Evolutionary conservation across 2,113 vertebrate species (phyloP).

Genomic region (Plecturocebus donacophilus): DNA sequence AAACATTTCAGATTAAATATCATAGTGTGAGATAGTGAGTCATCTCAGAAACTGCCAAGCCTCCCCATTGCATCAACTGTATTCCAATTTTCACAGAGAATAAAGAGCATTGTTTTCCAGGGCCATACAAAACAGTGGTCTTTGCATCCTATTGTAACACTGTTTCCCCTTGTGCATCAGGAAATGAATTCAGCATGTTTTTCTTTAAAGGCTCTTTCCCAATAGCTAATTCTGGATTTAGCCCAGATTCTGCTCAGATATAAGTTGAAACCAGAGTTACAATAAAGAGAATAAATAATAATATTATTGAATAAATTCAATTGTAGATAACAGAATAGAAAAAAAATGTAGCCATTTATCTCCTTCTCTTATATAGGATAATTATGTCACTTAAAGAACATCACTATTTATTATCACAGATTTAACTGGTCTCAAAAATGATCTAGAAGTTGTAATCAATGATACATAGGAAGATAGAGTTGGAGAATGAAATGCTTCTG

Average conservation of each 20-base stretch:
- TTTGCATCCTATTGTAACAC: neutral
- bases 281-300: neutral
- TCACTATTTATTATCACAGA: neutral
- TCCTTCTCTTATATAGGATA: neutral
- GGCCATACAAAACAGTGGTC: neutral
- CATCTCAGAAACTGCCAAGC: neutral
- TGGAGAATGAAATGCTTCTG: neutral
- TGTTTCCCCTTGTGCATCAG: neutral
- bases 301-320: neutral
- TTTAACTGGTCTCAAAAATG: neutral
- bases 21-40: neutral
- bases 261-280: conserved; percentile 21
- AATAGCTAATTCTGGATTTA: neutral
- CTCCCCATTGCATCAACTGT: neutral
- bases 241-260: neutral
- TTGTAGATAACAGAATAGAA: neutral
- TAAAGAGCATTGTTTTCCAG: neutral
- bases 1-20: neutral
- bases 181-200: neutral
- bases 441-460: neutral
- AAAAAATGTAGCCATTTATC: neutral
- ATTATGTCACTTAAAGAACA: neutral
- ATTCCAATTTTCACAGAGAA: neutral
- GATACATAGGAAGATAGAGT: neutral
- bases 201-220: neutral